A percentile compares a stretch with the other conserved stretches of the same genome.
Conservation (phyloP, 2,113 vertebrate species). For the Amphilophus citrinellus region DNA sequence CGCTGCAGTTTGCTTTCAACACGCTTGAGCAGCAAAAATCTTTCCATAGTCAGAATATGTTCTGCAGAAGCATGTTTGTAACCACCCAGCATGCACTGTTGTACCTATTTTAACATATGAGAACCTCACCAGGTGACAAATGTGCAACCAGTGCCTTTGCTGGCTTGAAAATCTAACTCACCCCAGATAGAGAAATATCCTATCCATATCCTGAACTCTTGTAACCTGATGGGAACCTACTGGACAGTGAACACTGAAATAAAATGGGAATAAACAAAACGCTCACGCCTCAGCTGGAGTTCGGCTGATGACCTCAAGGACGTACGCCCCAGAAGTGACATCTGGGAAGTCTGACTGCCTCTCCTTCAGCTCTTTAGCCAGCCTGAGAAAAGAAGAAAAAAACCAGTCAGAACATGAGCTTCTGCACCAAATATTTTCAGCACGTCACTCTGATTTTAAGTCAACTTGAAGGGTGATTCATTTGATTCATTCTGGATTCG, state of each 20-base stretch:
- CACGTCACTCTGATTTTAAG: not conserved
- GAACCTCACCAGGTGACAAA: fast-evolving
- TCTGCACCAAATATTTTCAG: not conserved
- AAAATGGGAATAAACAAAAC: not conserved
- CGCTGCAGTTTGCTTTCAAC: fast-evolving
- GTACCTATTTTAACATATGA: not conserved
- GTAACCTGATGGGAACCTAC: fast-evolving
- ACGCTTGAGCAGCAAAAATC: fast-evolving
- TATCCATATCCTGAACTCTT: not conserved
- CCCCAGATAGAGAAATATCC: not conserved
- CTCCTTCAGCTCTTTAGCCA: constrained; percentile 93
- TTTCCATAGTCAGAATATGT: not conserved
- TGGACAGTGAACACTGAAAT: not conserved
- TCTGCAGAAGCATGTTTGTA: not conserved
- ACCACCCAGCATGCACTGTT: not conserved
- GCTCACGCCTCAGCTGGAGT: constrained; percentile 96
- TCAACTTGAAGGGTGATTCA: not conserved
- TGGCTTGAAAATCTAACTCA: not conserved
- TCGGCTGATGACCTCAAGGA: constrained; percentile 94
- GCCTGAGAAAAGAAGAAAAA: constrained; percentile 74
- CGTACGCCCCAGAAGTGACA: constrained; percentile 92
- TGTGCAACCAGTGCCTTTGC: not conserved
- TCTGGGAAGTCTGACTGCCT: constrained; percentile 92
- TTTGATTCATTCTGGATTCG: not conserved
- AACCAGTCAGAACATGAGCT: not conserved